Conservation (phyloP, 2,888 invertebrate genomes). For the Furcula furcula region DNA sequence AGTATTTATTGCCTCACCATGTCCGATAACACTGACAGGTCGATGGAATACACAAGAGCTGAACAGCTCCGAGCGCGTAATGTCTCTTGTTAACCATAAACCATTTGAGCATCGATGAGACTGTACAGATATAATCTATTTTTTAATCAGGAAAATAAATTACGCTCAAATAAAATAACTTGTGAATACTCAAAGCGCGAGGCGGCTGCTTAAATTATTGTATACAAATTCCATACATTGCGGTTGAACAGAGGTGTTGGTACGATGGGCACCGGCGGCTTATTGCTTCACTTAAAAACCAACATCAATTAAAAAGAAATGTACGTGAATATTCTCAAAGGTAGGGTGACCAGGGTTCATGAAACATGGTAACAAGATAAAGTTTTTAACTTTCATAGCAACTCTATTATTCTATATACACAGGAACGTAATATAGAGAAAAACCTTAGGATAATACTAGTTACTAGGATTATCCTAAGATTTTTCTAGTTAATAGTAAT, state of each 20-base stretch:
- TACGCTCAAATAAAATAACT: constrained; percentile 47
- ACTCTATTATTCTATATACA: no score
- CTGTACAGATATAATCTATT: constrained; percentile 38
- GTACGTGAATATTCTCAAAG: constrained; percentile 39
- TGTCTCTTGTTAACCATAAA: constrained; percentile 36
- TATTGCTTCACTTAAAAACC: constrained; percentile 67
- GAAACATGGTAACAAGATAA: background rate
- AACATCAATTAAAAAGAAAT: constrained; percentile 72
- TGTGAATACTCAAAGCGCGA: constrained; percentile 40
- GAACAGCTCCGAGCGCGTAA: constrained; percentile 26
- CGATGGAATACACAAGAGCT: constrained; percentile 20
- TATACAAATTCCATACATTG: constrained; percentile 74
- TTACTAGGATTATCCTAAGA: no score
- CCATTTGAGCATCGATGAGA: constrained; percentile 30
- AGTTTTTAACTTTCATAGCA: no score
- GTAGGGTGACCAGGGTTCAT: constrained; percentile 12
- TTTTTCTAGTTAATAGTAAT: no score
- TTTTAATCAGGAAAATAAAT: constrained; percentile 46
- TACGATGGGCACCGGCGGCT: constrained; percentile 57
- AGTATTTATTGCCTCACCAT: background rate
- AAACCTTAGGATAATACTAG: no score
- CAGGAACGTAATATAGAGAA: no score
- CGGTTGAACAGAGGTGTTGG: constrained; percentile 55
- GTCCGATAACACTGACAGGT: background rate
- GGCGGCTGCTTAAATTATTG: constrained; percentile 64